A percentile compares a stretch with the other conserved stretches of the same genome.
Evolutionary conservation across 2,113 vertebrate genomes (phyloP).

Genomic region (Arizona elegans): DNA sequence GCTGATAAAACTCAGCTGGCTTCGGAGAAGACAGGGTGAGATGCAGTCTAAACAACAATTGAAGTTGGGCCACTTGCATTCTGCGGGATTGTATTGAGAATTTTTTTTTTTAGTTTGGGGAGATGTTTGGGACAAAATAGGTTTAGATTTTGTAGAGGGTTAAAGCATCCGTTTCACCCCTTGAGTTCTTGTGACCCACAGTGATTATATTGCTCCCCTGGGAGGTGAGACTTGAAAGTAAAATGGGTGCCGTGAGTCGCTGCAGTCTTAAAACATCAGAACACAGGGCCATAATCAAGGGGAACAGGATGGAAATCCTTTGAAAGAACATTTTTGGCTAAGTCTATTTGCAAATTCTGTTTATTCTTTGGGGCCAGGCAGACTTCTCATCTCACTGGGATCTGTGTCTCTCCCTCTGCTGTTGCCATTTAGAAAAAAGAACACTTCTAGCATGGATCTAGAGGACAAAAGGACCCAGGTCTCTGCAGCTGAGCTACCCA

Average conservation of each 20-base stretch:
- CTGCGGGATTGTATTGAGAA: not conserved
- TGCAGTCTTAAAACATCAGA: not conserved
- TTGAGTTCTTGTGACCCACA: not conserved
- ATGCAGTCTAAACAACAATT: not conserved
- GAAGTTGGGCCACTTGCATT: not conserved
- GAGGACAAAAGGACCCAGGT: not conserved
- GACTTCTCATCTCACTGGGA: not conserved
- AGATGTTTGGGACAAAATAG: not conserved
- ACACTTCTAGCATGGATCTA: not conserved
- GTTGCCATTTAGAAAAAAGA: not conserved
- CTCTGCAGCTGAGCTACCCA: not conserved
- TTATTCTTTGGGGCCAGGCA: not conserved
- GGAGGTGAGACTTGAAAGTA: not conserved
- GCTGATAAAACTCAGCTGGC: not conserved
- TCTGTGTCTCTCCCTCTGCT: not conserved
- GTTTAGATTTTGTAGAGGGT: not conserved
- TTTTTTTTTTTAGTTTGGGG: not conserved
- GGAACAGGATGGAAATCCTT: not conserved
- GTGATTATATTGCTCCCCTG: not conserved
- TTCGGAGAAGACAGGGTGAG: not conserved
- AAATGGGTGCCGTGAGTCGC: not conserved
- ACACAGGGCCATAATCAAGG: too few relatives aligned
- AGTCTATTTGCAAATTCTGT: not conserved
- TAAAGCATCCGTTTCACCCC: not conserved
- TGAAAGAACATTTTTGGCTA: not conserved